Evolutionary conservation across 30 jellyfish, hydroid and myxozoan genomes (phyloP).

Genomic region (Turritopsis rubra): DNA sequence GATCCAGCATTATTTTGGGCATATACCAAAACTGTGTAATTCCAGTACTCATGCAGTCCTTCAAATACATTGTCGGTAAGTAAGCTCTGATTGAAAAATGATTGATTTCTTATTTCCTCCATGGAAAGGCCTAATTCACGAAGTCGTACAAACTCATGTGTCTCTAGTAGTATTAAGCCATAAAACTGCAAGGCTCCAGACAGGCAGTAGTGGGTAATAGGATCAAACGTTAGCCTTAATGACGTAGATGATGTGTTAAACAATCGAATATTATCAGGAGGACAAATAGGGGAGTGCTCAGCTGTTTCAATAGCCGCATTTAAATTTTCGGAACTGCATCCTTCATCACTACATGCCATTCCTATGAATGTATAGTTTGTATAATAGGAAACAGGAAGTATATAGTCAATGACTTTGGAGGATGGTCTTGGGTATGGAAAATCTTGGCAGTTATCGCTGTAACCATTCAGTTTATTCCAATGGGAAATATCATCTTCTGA

Average conservation of each 20-base stretch:
- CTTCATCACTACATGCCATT: constrained; percentile 8
- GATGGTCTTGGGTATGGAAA: not conserved
- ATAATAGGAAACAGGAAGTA: constrained; percentile 8
- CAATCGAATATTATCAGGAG: not conserved
- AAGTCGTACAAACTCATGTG: not conserved
- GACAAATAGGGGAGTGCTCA: constrained; percentile 9
- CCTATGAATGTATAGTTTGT: constrained; percentile 4
- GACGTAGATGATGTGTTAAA: constrained; percentile 8
- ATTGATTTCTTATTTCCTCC: not conserved
- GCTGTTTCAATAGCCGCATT: not conserved
- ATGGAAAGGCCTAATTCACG: not conserved
- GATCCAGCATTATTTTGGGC: constrained; percentile 19
- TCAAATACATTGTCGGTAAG: constrained; percentile 1
- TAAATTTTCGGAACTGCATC: not conserved
- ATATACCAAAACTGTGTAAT: constrained; percentile 3
- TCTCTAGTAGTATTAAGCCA: constrained; percentile 1
- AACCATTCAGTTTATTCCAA: not conserved
- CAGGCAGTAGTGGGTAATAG: not conserved
- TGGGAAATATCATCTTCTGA: not conserved
- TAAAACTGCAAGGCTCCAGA: constrained; percentile 3
- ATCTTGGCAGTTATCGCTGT: not conserved
- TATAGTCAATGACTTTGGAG: not conserved
- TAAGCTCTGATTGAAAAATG: not conserved
- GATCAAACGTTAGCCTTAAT: not conserved
- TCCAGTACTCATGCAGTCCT: constrained; percentile 17